A percentile compares a stretch with the other conserved stretches of the same genome.
phyloP scores from a whole-genome alignment of 2,888 invertebrate species.

The Campopleginae sp. region DNA sequence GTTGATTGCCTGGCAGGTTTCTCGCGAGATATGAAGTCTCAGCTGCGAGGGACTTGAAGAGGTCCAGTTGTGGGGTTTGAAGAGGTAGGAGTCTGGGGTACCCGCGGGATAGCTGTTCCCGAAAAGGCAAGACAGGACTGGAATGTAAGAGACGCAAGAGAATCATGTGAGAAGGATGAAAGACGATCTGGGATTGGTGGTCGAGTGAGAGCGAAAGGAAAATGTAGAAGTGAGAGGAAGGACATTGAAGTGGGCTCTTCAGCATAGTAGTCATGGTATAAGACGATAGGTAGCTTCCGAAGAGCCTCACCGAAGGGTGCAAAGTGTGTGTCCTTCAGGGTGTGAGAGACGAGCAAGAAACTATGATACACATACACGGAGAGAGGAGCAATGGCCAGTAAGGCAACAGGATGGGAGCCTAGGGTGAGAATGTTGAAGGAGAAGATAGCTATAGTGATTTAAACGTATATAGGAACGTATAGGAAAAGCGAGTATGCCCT shows the following conservation, averaged over 20 bases:
- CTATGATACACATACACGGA: slow-evolving; percentile 7
- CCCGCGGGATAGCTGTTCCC: slow-evolving; percentile 44
- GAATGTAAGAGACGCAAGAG: slow-evolving; percentile 32
- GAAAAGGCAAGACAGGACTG: slow-evolving; percentile 37
- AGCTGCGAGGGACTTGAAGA: slow-evolving; percentile 57
- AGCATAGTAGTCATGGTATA: slow-evolving; percentile 54
- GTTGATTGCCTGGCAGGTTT: slow-evolving; percentile 81
- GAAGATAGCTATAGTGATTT: slow-evolving; percentile 41
- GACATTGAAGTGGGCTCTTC: slow-evolving; percentile 42
- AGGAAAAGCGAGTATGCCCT: slow-evolving; percentile 71
- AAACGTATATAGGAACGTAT: slow-evolving; percentile 70
- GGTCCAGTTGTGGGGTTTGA: slow-evolving; percentile 39
- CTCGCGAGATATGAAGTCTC: slow-evolving; percentile 68
- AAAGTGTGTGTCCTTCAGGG: slow-evolving; percentile 21
- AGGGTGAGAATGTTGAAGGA: slow-evolving; percentile 47
- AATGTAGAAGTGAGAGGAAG: slow-evolving; percentile 45
- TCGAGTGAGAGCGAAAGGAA: slow-evolving; percentile 41
- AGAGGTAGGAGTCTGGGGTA: slow-evolving; percentile 26
- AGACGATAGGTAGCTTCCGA: slow-evolving; percentile 61
- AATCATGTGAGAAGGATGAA: slow-evolving; percentile 60
- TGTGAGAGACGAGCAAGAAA: slow-evolving; percentile 29
- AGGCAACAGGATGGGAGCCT: slow-evolving; percentile 3
- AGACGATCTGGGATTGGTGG: slow-evolving; percentile 63
- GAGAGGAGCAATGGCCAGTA: slow-evolving; percentile 17
- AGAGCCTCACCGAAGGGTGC: slow-evolving; percentile 43